Evolutionary conservation across 2,888 invertebrate genomes (phyloP).

Genomic region (Volucella inflata): DNA sequence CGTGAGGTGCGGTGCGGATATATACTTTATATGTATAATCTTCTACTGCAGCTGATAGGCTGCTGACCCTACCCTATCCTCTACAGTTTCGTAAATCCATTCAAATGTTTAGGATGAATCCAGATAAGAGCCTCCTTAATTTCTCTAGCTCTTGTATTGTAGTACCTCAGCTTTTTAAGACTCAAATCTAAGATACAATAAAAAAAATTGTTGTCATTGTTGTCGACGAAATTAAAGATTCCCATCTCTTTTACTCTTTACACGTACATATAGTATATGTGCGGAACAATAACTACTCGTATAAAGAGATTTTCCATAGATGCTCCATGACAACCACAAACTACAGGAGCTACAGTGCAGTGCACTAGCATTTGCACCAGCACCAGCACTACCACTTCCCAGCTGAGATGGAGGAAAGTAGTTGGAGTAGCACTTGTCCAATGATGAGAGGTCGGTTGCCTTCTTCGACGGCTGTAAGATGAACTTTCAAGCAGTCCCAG

Average conservation of each 20-base stretch:
- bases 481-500: conserved; percentile 65
- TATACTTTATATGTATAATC: conserved; percentile 38
- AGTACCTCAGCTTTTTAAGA: background rate
- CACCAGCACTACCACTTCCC: conserved; percentile 6
- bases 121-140: conserved; percentile 55
- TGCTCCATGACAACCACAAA: conserved; percentile 41
- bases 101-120: conserved; percentile 48
- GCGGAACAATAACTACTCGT: conserved; percentile 40
- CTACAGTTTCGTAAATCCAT: conserved; percentile 8
- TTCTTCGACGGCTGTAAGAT: conserved; percentile 67
- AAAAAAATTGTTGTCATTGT: conserved; percentile 60
- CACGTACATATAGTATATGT: background rate
- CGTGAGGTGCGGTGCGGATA: conserved; percentile 11
- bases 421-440: conserved; percentile 59
- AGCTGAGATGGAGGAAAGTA: conserved; percentile 35
- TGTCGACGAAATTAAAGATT: conserved; percentile 68
- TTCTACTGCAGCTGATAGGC: conserved; percentile 50
- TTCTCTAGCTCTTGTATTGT: background rate
- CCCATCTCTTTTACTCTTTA: conserved; percentile 19
- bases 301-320: conserved; percentile 45
- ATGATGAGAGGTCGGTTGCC: conserved; percentile 67
- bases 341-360: conserved; percentile 5
- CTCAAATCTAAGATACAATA: conserved; percentile 1
- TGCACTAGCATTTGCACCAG: conserved; percentile 12
- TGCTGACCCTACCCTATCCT: conserved; percentile 43